Evolutionary conservation across 2,888 invertebrate genomes (phyloP), one percentile per base, ranked within the genome.

Genomic region (Petrolisthes manimaculis): DNA sequence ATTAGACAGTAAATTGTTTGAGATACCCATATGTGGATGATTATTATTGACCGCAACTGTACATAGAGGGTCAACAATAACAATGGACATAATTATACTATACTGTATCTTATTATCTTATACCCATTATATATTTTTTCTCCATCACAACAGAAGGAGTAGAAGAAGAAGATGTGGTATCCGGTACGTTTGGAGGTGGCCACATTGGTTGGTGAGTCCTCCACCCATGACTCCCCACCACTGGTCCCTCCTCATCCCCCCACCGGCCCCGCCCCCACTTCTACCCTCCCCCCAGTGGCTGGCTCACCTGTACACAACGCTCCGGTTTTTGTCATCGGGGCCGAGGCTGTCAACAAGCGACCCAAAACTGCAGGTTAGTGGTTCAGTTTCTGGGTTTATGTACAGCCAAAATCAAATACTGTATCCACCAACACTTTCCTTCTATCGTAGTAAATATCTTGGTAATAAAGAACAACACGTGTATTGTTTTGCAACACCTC

Each of bases 131-230:
- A n/a, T n/a, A n/a, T 61, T 61, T 61, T 9, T 61, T 14, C 67
- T 61, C 2, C 67, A 61, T 9, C 12, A 14, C 18, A 18, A 18
- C 18, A 18, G 18, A 4, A 61, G 24, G 24, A 61, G 18, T 4
- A 18, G 18, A 4, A 61, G 24, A 21, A 61, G 18, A 37, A 8
- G 55, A 82, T 82, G 82, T 69, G 69, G 51, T 82, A 69, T 69
- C 82, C 82, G 69, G 37, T 82, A 51, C 71, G 71, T 21, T 69
- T 82, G 53, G 67, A 82, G n/a, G 82, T 67, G 51, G 53, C 51
- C 5, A 51, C 55, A 37, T 53, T 82, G 69, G 82, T 14, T 18
- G 53, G 82, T 71, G 71, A n/a, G 14, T 14, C 18, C 6, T 14
- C n/a, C 21, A n/a, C 6, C 6, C n/a, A 21, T 71, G 71, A n/a